Conservation (phyloP, 2,797 vertebrate species). For the Characodon lateralis region DNA sequence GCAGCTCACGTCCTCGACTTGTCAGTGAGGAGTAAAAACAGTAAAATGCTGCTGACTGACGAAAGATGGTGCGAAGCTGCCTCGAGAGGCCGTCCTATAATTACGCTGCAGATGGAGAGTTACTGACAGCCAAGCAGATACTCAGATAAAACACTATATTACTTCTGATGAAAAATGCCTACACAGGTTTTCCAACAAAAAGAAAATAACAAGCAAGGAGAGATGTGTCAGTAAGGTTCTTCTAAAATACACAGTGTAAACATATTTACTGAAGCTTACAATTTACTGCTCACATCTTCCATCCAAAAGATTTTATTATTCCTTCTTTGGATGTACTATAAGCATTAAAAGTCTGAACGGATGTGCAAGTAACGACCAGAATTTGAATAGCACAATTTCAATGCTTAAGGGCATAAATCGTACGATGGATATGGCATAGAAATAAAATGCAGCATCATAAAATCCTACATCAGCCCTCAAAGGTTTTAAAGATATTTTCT, state of each 20-base stretch:
- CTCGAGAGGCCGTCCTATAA: slow-evolving; percentile 52
- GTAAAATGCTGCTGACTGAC: slow-evolving; percentile 58
- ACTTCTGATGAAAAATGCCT: slow-evolving; percentile 42
- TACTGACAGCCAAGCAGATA: slow-evolving; percentile 63
- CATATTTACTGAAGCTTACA: neutral
- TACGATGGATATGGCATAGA: neutral
- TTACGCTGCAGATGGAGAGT: slow-evolving; percentile 52
- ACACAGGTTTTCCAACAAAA: slow-evolving; percentile 30
- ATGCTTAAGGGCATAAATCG: neutral
- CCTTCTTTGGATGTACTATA: neutral
- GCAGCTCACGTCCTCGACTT: slow-evolving; percentile 27
- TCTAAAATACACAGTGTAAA: slow-evolving; percentile 1
- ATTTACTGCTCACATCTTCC: neutral
- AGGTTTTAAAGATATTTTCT: slow-evolving; percentile 24
- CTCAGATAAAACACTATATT: slow-evolving; percentile 46
- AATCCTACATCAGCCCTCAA: slow-evolving; percentile 20
- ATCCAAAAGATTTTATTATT: neutral
- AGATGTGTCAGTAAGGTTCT: slow-evolving; percentile 4
- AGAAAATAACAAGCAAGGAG: slow-evolving; percentile 16
- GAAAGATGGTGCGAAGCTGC: slow-evolving; percentile 56
- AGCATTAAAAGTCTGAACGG: neutral
- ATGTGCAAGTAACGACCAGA: neutral
- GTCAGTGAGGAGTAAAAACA: slow-evolving; percentile 62
- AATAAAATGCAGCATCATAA: slow-evolving; percentile 8
- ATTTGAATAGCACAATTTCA: neutral